Evolutionary conservation across 1,140 invertebrate species (phyloP).

Genomic region (Bradysia coprophila): DNA sequence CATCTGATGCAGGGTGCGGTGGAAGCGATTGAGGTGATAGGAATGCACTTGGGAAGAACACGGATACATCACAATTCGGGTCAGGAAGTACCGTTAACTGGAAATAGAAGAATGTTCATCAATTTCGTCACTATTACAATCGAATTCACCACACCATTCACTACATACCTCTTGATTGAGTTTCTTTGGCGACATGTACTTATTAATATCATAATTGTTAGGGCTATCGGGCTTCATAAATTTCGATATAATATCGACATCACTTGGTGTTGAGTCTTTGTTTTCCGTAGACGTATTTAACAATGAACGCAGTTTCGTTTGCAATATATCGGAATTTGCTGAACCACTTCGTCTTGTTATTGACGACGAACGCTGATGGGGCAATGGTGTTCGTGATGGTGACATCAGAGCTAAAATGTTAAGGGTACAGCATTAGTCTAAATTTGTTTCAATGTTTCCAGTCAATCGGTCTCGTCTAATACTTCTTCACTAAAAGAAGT

Average conservation of each 20-base stretch:
- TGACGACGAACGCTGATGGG: slow-evolving; percentile 26
- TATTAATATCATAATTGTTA: neutral
- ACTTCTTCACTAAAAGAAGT: too few relatives aligned
- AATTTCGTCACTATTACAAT: too few relatives aligned
- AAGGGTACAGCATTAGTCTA: too few relatives aligned
- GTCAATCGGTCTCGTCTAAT: too few relatives aligned
- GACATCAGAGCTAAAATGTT: slow-evolving; percentile 33
- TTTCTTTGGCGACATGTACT: neutral
- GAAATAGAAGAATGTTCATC: slow-evolving; percentile 16
- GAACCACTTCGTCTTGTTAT: slow-evolving; percentile 8
- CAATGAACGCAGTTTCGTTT: slow-evolving; percentile 56
- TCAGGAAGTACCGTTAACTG: slow-evolving; percentile 5
- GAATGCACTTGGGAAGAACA: slow-evolving; percentile 15
- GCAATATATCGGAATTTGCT: slow-evolving; percentile 41
- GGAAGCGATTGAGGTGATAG: slow-evolving; percentile 18
- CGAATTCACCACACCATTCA: too few relatives aligned
- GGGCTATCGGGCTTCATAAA: neutral
- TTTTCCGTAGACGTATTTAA: slow-evolving; percentile 54
- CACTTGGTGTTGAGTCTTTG: slow-evolving; percentile 27
- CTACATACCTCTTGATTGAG: slow-evolving; percentile 1
- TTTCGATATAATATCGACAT: too few relatives aligned
- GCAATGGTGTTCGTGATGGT: slow-evolving; percentile 29
- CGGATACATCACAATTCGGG: slow-evolving; percentile 6
- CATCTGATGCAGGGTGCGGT: slow-evolving; percentile 8
- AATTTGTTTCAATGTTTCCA: too few relatives aligned